These are phyloP conservation scores for Takifugu flavidus DNA, from an alignment of 2,113 vertebrate genomes.

Conservation along the genomic window DNA sequence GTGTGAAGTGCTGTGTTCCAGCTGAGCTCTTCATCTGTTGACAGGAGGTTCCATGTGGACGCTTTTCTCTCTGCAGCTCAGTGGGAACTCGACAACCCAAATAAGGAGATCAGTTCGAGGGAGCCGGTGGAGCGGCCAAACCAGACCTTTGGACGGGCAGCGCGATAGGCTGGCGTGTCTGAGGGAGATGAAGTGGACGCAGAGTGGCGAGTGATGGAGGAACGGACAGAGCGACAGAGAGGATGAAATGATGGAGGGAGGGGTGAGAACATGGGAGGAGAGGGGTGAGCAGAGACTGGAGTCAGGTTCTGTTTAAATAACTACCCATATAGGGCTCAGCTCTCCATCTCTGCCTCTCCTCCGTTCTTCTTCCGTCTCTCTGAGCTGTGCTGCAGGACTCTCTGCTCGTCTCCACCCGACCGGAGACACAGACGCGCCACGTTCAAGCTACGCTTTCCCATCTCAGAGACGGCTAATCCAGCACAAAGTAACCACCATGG, in stretches of 20 bases:
- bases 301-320: conserved; percentile 77
- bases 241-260: conserved; percentile 36
- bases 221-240: conserved; percentile 36
- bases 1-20: conserved; percentile 22
- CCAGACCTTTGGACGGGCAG: conserved; percentile 69
- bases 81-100: conserved; percentile 81
- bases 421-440: background rate
- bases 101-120: conserved; percentile 81
- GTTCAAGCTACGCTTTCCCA: conserved; percentile 18
- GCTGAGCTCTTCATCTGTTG: conserved; percentile 45
- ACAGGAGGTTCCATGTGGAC: conserved; percentile 84
- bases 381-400: conserved; percentile 24
- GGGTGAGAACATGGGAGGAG: conserved; percentile 30
- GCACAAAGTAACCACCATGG: conserved; percentile 76
- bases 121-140: conserved; percentile 44
- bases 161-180: conserved; percentile 50
- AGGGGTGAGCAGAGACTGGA: conserved; percentile 62
- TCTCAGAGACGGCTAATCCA: conserved; percentile 22
- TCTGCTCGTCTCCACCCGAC: conserved; percentile 16
- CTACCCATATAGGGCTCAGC: conserved; percentile 58
- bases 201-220: conserved; percentile 52
- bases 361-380: conserved; percentile 25
- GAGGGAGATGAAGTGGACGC: conserved; percentile 38
- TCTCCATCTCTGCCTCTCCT: conserved; percentile 34
- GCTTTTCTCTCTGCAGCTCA: conserved; percentile 39